Evolutionary conservation across 1,140 invertebrate genomes (phyloP).

Genomic region (Zaprionus ornatus): DNA sequence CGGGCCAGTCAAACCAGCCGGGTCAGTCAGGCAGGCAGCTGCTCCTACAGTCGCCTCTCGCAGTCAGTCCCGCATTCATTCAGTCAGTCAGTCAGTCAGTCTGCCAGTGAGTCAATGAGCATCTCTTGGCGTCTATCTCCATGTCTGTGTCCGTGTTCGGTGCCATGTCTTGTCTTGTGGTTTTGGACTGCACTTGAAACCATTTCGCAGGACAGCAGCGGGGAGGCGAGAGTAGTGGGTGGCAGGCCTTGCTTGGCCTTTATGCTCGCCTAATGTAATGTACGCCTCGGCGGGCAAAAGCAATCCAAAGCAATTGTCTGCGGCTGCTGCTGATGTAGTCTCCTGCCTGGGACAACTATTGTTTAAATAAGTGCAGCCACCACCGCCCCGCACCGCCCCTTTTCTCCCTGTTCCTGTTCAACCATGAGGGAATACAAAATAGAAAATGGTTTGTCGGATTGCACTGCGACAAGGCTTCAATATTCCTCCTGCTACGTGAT

Average conservation of each 20-base stretch:
- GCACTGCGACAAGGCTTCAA: slow-evolving; percentile 45
- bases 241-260: slow-evolving; percentile 29
- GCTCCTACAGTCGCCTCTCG: slow-evolving; percentile 1
- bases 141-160: slow-evolving; percentile 23
- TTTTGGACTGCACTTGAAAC: slow-evolving; percentile 58
- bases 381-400: too few relatives aligned
- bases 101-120: slow-evolving; percentile 18
- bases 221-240: not conserved
- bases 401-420: slow-evolving; percentile 9
- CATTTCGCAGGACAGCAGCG: slow-evolving; percentile 8
- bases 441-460: slow-evolving; percentile 55
- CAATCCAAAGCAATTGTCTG: slow-evolving; percentile 60
- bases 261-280: slow-evolving; percentile 56
- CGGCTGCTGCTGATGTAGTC: slow-evolving; percentile 16
- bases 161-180: slow-evolving; percentile 53
- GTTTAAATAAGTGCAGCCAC: slow-evolving; percentile 51
- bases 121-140: slow-evolving; percentile 22
- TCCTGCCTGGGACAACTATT: slow-evolving; percentile 45
- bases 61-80: slow-evolving; percentile 1
- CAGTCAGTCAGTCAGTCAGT: slow-evolving; percentile 17
- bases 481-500: slow-evolving; percentile 40
- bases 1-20: not conserved
- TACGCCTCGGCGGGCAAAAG: slow-evolving; percentile 58
- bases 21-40: slow-evolving; percentile 8
- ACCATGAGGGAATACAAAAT: slow-evolving; percentile 58